Conservation (phyloP, 2,113 vertebrate species). For the Panurus biarmicus region DNA sequence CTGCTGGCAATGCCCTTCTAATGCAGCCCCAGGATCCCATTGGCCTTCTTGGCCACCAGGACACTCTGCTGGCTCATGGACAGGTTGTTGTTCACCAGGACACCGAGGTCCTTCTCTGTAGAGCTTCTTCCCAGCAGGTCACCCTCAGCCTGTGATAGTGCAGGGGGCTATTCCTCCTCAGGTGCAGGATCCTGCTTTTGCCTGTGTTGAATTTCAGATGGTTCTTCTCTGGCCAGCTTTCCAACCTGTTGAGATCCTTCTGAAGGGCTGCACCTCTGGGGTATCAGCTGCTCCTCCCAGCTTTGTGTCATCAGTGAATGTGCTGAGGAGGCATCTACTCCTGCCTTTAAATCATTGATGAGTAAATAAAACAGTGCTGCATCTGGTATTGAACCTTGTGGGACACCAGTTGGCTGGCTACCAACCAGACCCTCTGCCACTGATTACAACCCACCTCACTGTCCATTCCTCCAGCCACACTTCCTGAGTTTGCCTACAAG, state of each 20-base stretch:
- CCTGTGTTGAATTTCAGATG: not conserved
- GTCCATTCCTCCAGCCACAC: not conserved
- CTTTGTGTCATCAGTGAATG: not conserved
- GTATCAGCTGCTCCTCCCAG: not conserved
- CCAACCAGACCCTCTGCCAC: not conserved
- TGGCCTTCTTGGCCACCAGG: not conserved
- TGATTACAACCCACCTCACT: not conserved
- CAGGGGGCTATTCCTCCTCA: not conserved
- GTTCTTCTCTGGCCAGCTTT: not conserved
- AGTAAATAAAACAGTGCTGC: not conserved
- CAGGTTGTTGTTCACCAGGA: not conserved
- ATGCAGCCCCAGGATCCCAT: not conserved
- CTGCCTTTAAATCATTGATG: not conserved
- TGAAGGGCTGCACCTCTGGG: not conserved
- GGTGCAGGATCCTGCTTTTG: not conserved
- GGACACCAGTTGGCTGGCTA: not conserved
- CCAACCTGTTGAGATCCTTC: not conserved
- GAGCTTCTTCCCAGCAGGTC: not conserved
- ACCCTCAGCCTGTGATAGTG: not conserved
- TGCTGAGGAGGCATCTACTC: not conserved
- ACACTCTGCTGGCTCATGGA: not conserved
- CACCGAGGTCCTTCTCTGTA: not conserved
- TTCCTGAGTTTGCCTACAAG: not conserved
- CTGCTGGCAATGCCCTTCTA: not conserved
- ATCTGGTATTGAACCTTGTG: not conserved